A percentile compares a stretch with the other conserved stretches of the same genome.
Conservation (phyloP, 2,888 invertebrate genomes). For the Dryomyza anilis region DNA sequence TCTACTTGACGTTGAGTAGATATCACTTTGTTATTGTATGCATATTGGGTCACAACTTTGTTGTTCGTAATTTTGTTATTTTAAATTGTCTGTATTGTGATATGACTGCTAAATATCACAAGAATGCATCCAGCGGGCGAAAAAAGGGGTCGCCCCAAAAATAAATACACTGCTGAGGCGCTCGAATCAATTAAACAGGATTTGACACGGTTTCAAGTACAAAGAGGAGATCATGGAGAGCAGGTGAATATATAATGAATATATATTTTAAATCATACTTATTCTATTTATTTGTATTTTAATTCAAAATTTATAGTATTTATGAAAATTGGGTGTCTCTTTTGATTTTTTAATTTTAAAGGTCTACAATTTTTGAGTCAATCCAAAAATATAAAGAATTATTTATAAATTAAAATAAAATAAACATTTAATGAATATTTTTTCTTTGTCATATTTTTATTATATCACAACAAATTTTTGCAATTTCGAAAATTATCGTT, state of each 20-base stretch:
- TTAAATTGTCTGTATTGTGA: conserved; percentile 46
- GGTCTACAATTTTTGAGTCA: too few species aligned
- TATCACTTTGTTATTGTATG: conserved; percentile 12
- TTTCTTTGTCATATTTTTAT: too few species aligned
- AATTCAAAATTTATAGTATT: too few species aligned
- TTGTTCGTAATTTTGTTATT: background rate
- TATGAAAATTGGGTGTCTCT: too few species aligned
- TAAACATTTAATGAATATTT: too few species aligned
- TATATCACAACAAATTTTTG: too few species aligned
- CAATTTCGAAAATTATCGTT: too few species aligned
- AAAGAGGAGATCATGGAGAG: conserved; percentile 61
- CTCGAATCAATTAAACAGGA: conserved; percentile 62
- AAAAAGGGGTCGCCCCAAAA: conserved; percentile 63
- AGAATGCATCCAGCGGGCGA: conserved; percentile 63
- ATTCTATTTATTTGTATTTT: too few species aligned
- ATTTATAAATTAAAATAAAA: too few species aligned
- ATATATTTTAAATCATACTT: background rate
- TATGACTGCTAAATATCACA: conserved; percentile 61
- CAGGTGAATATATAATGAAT: conserved; percentile 44
- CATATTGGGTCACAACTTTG: conserved; percentile 17
- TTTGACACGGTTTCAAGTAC: conserved; percentile 60
- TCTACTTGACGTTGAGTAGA: conserved; percentile 25
- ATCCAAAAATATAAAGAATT: too few species aligned
- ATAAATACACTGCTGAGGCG: conserved; percentile 61
- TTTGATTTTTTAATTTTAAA: too few species aligned